phyloP scores from a whole-genome alignment of 2,888 invertebrate genomes.

The Hypomecis atomaria region DNA sequence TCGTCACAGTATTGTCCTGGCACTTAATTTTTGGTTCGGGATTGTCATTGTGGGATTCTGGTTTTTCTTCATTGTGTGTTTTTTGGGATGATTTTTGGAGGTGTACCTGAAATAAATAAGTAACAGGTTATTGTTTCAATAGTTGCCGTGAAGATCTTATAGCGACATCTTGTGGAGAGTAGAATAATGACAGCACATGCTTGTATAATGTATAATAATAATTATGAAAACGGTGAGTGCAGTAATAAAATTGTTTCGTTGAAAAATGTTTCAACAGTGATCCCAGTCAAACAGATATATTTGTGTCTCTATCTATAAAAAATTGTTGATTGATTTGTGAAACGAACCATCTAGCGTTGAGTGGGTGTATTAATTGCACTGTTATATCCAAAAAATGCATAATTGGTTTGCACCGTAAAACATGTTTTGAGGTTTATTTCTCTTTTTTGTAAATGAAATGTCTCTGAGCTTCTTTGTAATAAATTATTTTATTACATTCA shows the following conservation, averaged over 20 bases:
- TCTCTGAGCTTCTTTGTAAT: too few species aligned
- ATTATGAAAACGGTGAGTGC: background rate
- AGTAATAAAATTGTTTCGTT: background rate
- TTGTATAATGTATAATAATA: too few species aligned
- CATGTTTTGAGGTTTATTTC: too few species aligned
- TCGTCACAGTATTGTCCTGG: conserved; percentile 60
- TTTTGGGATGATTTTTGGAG: background rate
- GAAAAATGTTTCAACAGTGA: background rate
- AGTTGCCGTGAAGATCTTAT: background rate
- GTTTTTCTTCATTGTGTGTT: conserved; percentile 24
- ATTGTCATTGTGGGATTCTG: conserved; percentile 13
- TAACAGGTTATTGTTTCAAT: background rate
- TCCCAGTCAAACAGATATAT: too few species aligned
- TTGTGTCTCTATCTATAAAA: too few species aligned
- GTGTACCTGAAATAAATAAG: conserved; percentile 25
- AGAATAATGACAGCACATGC: background rate
- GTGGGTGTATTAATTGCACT: too few species aligned
- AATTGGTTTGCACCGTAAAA: too few species aligned
- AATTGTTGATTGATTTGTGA: too few species aligned
- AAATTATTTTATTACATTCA: too few species aligned
- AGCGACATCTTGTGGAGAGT: conserved; percentile 16
- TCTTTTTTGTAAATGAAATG: too few species aligned
- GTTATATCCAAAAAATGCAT: too few species aligned
- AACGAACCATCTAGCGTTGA: too few species aligned
- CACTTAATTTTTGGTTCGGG: conserved; percentile 24